Evolutionary conservation across 53 echinoderm and acorn worm genomes (phyloP).

Genomic region (Paracentrotus lividus): DNA sequence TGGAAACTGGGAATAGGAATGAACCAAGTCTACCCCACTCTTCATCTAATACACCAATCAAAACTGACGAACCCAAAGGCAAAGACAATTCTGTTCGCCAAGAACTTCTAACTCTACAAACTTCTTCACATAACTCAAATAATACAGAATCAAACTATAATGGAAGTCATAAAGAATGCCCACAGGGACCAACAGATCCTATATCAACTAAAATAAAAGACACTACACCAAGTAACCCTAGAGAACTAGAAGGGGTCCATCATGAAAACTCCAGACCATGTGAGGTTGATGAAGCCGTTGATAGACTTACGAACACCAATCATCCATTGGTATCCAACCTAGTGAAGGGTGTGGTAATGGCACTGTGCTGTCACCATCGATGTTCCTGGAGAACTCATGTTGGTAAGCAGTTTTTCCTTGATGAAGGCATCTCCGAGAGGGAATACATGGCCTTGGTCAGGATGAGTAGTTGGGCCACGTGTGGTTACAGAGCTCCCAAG

Average conservation of each 20-base stretch:
- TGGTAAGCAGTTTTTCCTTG: conserved; percentile 73
- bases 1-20: conserved; percentile 20
- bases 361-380: conserved; percentile 82
- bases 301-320: not conserved
- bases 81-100: not conserved
- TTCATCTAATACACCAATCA: not conserved
- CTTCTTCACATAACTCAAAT: not conserved
- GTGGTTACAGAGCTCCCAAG: conserved; percentile 65
- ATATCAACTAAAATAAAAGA: not conserved
- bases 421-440: conserved; percentile 51
- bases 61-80: not conserved
- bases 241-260: not conserved
- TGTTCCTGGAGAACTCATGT: conserved; percentile 79
- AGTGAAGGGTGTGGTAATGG: conserved; percentile 75
- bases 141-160: not conserved
- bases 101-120: not conserved
- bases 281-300: not conserved
- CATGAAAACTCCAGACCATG: not conserved
- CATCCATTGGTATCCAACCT: not conserved
- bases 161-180: not conserved
- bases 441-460: conserved; percentile 73
- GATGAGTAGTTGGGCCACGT: conserved; percentile 80
- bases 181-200: not conserved
- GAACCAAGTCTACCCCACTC: not conserved
- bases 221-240: not conserved